Conservation (phyloP, 2,113 vertebrate genomes). For the Buteo buteo region DNA sequence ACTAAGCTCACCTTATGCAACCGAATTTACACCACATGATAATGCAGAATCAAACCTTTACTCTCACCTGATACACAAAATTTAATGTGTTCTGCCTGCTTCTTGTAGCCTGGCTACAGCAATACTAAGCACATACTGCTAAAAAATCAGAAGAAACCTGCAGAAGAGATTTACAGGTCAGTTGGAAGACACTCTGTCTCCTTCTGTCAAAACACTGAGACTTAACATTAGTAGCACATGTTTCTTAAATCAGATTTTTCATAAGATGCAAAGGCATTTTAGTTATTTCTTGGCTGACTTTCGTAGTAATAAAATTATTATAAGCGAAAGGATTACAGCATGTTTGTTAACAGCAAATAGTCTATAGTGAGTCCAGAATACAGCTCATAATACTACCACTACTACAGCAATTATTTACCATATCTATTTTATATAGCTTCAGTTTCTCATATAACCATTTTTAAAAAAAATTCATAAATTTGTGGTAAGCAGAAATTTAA, state of each 20-base stretch:
- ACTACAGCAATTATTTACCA: neutral
- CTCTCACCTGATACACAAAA: neutral
- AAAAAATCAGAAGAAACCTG: neutral
- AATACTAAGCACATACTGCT: neutral
- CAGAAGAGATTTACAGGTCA: neutral
- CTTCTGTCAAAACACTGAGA: neutral
- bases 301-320: neutral
- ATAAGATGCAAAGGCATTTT: neutral
- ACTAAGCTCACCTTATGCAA: neutral
- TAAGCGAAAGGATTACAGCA: neutral
- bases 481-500: neutral
- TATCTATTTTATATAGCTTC: neutral
- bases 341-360: neutral
- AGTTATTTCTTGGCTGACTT: neutral
- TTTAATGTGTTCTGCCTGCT: neutral
- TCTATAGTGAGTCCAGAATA: neutral
- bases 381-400: neutral
- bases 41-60: neutral
- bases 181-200: neutral
- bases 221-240: neutral
- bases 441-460: neutral
- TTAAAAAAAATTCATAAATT: neutral
- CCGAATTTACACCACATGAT: accelerated
- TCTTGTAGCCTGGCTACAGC: neutral
- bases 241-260: neutral